Base-by-base conservation (phyloP, 2,797 vertebrate species). In the Falco columbarius region DNA sequence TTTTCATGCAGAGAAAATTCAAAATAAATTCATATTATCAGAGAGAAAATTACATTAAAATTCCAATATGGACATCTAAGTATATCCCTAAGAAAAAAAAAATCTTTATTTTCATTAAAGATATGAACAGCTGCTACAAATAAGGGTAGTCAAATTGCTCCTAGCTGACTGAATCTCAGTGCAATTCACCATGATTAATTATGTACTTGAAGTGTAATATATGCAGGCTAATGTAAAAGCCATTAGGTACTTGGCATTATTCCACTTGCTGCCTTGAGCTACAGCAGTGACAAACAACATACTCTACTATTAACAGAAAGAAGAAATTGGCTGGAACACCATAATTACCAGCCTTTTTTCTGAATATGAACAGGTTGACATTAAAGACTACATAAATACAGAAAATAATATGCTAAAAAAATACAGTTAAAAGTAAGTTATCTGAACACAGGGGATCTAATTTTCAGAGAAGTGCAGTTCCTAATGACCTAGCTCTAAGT, bases 171-270 rank as follows among this genome's bases (percentile, higher is more conserved):
- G 66, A 92, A 77, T 82, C 67, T 81, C 89, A 86, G 3, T 68
- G 84, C 77, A 92, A 83, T 89, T 92, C 89, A 81, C 71, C 52
- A 30, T 90, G 90, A 95, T 89, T 93, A 90, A 88, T 89, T 82
- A 93, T 1, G 21, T 93, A 93, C 67, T 96, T 86, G 68, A 85
- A 85, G 56, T 38, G 54, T 86, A 88, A 85, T 81, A 91, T 36
- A 94, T 61, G 81, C 77, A 95, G 63, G 76, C 66, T 90, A 89
- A 95, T 68, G 77, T 75, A 93, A 93, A 90, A 94, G 73, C 83
- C 90, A 89, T 90, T 92, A 94, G 56, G 61, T 62, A 89, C 55
- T 92, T 94, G 93, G 93, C 88, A 87, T 74, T 86, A 84, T 85
- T 95, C 91, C 92, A 95, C 44, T 84, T 89, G 88, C 90, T 92